Percentiles rank a stretch among this genome's conserved stretches.
phyloP scores from a whole-genome alignment of 2,888 invertebrate genomes.

The Euphydryas editha region DNA sequence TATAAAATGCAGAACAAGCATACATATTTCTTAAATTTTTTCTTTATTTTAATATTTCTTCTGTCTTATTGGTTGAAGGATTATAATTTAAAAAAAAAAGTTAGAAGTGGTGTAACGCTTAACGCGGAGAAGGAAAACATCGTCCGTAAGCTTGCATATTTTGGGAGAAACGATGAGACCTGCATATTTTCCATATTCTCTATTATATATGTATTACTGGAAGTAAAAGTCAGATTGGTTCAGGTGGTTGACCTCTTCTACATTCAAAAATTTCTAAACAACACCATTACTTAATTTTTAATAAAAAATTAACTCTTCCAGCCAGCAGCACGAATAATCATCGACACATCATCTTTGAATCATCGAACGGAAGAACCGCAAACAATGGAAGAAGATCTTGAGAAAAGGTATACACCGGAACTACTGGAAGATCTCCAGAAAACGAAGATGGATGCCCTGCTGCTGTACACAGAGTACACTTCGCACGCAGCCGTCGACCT shows the following conservation, averaged over 20 bases:
- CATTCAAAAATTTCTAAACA: not conserved
- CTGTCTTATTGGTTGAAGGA: no score
- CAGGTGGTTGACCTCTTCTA: not conserved
- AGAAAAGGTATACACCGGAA: constrained; percentile 58
- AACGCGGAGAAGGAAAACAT: no score
- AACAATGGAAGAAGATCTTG: constrained; percentile 50
- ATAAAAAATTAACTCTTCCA: constrained; percentile 37
- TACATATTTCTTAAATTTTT: no score
- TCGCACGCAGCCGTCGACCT: constrained; percentile 59
- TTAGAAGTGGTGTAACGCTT: no score
- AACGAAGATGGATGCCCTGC: constrained; percentile 59
- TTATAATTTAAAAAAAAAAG: no score
- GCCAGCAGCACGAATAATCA: constrained; percentile 46
- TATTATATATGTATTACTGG: no score
- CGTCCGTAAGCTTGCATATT: no score
- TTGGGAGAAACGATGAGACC: no score
- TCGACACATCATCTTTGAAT: constrained; percentile 49
- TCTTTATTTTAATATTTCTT: no score
- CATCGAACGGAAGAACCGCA: constrained; percentile 21
- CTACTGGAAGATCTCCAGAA: constrained; percentile 55
- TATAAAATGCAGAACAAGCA: no score
- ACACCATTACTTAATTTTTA: not conserved
- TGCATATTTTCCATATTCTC: no score
- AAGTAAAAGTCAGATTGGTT: no score
- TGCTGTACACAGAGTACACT: constrained; percentile 69